phyloP scores from a whole-genome alignment of 2,888 invertebrate genomes.

The Lottia scabra region DNA sequence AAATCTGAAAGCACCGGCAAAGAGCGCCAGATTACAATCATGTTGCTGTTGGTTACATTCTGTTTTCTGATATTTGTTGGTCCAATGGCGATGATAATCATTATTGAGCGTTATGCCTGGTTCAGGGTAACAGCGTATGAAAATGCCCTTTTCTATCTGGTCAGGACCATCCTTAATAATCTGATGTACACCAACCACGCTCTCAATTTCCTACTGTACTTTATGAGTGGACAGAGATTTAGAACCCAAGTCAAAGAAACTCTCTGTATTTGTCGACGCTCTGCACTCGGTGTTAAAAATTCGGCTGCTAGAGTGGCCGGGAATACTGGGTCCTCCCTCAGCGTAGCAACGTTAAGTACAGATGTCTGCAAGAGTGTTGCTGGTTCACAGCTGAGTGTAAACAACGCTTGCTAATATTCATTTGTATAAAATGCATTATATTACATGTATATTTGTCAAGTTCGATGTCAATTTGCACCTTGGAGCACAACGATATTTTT shows the following conservation, averaged over 20 bases:
- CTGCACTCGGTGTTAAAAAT: background rate
- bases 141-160: conserved; percentile 19
- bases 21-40: conserved; percentile 23
- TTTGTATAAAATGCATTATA: too few relatives aligned
- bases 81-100: conserved; percentile 25
- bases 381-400: background rate
- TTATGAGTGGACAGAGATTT: conserved; percentile 22
- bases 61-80: conserved; percentile 25
- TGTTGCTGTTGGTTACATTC: conserved; percentile 25
- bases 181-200: conserved; percentile 30
- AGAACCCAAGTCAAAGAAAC: conserved; percentile 6
- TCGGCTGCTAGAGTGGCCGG: background rate
- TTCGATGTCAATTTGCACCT: too few relatives aligned
- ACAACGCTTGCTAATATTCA: too few relatives aligned
- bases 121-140: conserved; percentile 4
- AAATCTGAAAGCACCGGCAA: background rate
- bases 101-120: conserved; percentile 23
- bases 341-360: background rate
- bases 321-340: background rate
- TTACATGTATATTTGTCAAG: too few relatives aligned
- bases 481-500: too few relatives aligned
- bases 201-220: conserved; percentile 29
- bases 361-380: background rate
- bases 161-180: conserved; percentile 22
- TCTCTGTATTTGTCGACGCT: background rate